phyloP scores from a whole-genome alignment of 2,888 invertebrate genomes.

The Vanessa cardui region DNA sequence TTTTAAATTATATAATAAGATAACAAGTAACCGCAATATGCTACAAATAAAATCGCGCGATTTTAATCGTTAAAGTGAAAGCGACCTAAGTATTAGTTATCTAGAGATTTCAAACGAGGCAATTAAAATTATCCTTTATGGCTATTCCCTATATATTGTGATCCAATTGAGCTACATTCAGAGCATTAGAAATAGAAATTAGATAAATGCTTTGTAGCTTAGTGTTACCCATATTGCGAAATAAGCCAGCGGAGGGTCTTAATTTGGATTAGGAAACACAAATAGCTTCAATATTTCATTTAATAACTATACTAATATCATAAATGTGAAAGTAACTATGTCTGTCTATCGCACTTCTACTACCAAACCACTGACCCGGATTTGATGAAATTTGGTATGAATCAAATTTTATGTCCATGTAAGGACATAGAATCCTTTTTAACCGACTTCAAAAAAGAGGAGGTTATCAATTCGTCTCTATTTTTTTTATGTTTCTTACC shows the following conservation, averaged over 20 bases:
- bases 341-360: no score
- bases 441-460: no score
- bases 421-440: no score
- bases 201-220: slow-evolving; percentile 14
- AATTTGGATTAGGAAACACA: slow-evolving; percentile 9
- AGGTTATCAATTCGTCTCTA: no score
- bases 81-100: slow-evolving; percentile 23
- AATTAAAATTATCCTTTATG: slow-evolving; percentile 40
- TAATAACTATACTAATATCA: no score
- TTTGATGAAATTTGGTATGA: no score
- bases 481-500: no score
- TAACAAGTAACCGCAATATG: no score
- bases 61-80: slow-evolving; percentile 9
- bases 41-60: not conserved
- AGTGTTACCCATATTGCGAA: slow-evolving; percentile 4
- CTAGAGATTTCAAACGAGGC: slow-evolving; percentile 29
- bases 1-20: not conserved
- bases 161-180: slow-evolving; percentile 21
- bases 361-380: no score
- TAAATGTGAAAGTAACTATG: no score
- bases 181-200: slow-evolving; percentile 15
- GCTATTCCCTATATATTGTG: slow-evolving; percentile 24
- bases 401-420: no score
- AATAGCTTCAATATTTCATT: no score
- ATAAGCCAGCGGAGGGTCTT: slow-evolving; percentile 8